Base-by-base conservation (phyloP, 1,140 invertebrate genomes). In the Ooceraea biroi region DNA sequence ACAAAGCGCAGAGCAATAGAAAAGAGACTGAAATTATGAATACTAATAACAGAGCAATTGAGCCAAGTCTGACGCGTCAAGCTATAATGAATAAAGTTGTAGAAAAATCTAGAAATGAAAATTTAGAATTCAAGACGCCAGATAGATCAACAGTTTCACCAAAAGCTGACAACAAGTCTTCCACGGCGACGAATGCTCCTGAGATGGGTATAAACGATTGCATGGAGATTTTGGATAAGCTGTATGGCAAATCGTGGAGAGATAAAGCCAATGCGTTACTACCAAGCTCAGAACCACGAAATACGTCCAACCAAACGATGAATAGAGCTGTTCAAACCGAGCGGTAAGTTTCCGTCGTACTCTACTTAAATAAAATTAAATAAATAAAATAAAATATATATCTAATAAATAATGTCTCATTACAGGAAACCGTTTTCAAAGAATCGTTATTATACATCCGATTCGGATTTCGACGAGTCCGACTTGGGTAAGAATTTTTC, bases 161-260 rank as follows among this genome's bases (percentile, higher is more conserved):
- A 30, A 80, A 80, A 71, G 11, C 17, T 50, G 46, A 55, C 0
- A 77, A 72, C 41, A 73, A 73, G 36, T 8, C 44, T 7, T 60
- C 80, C 12, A 14, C 46, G n/a, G 2, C 8, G 12, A n/a, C 8
- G 60, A 85, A 76, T 12, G n/a, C 8, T 50, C 41, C 55, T 25
- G 73, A 84, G 55, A 82, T 89, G 1, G 57, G 72, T 19, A 76
- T 93, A 74, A 85, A 87, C 3, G 89, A 94, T 14, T 95, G 94
- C 46, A 92, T 93, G 27, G 91, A 94, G 86, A 93, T 95, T 48
- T 90, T 95, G 17, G 95, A 95, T 63, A 92, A 95, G 85, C 86
- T 95, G 5, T 95, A 95, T 88, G 95, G 95, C 0, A 90, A 88
- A 74, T 66, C 91, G 1, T 95, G 95, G 95, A 92, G 95, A 82